Conservation (phyloP, 2,888 invertebrate genomes). For the Eilema depressum region DNA sequence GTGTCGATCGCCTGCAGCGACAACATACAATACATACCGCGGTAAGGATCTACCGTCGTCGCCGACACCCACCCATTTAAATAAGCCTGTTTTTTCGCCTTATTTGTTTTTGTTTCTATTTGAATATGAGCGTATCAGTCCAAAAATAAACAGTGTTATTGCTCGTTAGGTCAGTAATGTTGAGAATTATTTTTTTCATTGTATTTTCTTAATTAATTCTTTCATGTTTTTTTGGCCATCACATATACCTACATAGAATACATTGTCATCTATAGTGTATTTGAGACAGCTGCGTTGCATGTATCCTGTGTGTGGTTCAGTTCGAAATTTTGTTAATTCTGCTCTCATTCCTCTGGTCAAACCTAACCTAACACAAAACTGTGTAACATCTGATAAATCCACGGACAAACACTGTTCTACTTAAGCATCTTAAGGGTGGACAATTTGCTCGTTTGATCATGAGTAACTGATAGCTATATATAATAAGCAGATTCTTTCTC, state of each 20-base stretch:
- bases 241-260: too few species aligned
- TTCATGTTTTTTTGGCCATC: neutral
- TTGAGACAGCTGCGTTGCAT: neutral
- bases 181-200: conserved; percentile 33
- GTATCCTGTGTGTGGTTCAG: neutral
- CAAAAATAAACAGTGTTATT: conserved; percentile 39
- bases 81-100: conserved; percentile 32
- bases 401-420: too few species aligned
- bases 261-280: neutral
- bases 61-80: conserved; percentile 41
- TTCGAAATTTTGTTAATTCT: too few species aligned
- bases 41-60: conserved; percentile 50
- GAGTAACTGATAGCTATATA: too few species aligned
- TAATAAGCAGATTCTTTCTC: too few species aligned
- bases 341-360: too few species aligned
- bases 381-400: too few species aligned
- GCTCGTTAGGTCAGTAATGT: conserved; percentile 39
- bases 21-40: conserved; percentile 52
- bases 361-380: too few species aligned
- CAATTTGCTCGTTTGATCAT: too few species aligned
- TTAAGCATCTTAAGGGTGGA: too few species aligned
- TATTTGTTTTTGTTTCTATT: conserved; percentile 41
- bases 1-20: conserved; percentile 55
- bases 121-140: conserved; percentile 25
- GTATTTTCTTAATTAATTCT: conserved; percentile 40